A percentile compares a stretch with the other conserved stretches of the same genome.
Conservation (phyloP, 2,888 invertebrate genomes). For the Chloroclystis v-ata region DNA sequence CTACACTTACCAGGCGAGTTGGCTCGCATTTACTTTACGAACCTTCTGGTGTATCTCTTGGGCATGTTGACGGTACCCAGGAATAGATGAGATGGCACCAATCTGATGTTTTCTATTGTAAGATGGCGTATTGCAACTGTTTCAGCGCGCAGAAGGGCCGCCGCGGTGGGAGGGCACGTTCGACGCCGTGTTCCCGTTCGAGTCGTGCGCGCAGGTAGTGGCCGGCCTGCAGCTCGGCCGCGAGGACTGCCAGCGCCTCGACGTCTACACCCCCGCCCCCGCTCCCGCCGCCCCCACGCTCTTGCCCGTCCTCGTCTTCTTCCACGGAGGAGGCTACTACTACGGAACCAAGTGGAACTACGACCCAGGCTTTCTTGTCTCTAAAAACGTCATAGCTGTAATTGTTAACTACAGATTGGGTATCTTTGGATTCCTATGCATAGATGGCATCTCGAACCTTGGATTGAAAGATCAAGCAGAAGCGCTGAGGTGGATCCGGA, state of each 20-base stretch:
- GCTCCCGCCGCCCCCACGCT: conserved; percentile 25
- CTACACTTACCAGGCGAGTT: no score
- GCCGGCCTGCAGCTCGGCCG: conserved; percentile 44
- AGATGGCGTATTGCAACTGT: conserved; percentile 20
- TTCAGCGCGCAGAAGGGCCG: conserved; percentile 52
- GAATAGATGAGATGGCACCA: no score
- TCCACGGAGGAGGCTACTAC: conserved; percentile 68
- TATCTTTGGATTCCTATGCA: conserved; percentile 60
- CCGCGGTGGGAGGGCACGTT: conserved; percentile 51
- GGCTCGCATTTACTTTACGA: no score
- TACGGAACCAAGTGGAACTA: conserved; percentile 65
- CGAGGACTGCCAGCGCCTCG: conserved; percentile 62
- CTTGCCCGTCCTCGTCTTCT: conserved; percentile 63
- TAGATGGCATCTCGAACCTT: conserved; percentile 58
- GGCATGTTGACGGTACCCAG: no score
- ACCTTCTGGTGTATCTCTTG: no score
- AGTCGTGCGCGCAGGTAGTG: conserved; percentile 53
- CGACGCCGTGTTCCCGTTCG: conserved; percentile 45
- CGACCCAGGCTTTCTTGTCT: conserved; percentile 62
- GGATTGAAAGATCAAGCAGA: conserved; percentile 66
- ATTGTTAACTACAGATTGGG: conserved; percentile 63
- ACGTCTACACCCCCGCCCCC: conserved; percentile 52
- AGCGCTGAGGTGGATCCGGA: conserved; percentile 62
- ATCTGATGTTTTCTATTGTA: no score
- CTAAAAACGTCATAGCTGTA: conserved; percentile 54